These are phyloP conservation scores for Bostrychus sinensis DNA, from an alignment of 2,113 vertebrate species.

Conservation along the genomic window DNA sequence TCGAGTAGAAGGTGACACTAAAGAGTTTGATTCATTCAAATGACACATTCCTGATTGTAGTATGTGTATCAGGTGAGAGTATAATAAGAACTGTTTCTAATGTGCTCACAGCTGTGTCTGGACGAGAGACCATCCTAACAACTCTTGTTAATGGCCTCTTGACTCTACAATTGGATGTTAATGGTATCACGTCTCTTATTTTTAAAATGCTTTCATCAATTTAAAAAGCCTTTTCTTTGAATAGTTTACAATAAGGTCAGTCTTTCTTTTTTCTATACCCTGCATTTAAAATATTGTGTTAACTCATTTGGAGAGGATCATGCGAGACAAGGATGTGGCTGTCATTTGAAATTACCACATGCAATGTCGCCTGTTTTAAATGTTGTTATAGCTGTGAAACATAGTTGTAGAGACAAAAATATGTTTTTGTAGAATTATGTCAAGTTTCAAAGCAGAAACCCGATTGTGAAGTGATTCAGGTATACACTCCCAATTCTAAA, in stretches of 20 bases:
- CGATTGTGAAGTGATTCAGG: too few species aligned
- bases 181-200: conserved; percentile 47
- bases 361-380: too few species aligned
- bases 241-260: conserved; percentile 25
- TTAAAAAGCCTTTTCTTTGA: conserved; percentile 11
- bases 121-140: conserved; percentile 48
- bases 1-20: conserved; percentile 43
- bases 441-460: too few species aligned
- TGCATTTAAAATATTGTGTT: too few species aligned
- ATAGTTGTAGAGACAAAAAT: too few species aligned
- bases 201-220: conserved; percentile 36
- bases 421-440: too few species aligned
- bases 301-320: too few species aligned
- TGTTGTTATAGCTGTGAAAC: too few species aligned
- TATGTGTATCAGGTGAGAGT: conserved; percentile 44
- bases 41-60: conserved; percentile 8
- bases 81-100: conserved; percentile 40
- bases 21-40: conserved; percentile 6
- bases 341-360: too few species aligned
- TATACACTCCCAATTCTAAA: too few species aligned
- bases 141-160: conserved; percentile 62
- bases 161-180: conserved; percentile 55
- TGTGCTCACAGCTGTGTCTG: conserved; percentile 41
- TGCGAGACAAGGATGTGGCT: too few species aligned
- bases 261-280: too few species aligned